Percentiles rank a stretch among this genome's conserved stretches.
These are phyloP conservation scores for Triplophysa rosa DNA, from an alignment of 2,113 vertebrate species.

Conservation along the genomic window DNA sequence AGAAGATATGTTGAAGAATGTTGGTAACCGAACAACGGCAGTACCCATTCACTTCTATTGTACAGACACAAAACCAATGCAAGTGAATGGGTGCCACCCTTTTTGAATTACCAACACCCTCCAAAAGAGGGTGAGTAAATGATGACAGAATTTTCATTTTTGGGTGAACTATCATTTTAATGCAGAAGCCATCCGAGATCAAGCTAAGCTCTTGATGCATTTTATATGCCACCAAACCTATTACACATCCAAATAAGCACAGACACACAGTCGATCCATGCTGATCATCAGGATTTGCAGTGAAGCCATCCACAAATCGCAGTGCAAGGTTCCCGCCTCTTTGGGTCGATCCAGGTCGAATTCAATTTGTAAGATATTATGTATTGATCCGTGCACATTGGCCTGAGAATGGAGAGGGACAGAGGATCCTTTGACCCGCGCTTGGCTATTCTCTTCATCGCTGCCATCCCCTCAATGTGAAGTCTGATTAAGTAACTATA, in stretches of 20 bases:
- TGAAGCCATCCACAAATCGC: conserved; percentile 67
- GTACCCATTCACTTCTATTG: no score
- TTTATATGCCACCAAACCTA: background rate
- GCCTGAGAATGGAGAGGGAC: conserved; percentile 59
- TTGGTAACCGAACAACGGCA: no score
- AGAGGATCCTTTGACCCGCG: conserved; percentile 68
- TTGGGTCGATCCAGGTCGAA: conserved; percentile 79
- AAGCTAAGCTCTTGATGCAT: no score
- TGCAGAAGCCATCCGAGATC: no score
- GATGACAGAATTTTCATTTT: no score
- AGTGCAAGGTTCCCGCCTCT: conserved; percentile 65
- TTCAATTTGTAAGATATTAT: conserved; percentile 85
- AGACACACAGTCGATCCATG: conserved; percentile 6
- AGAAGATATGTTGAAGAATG: no score
- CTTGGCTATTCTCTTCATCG: conserved; percentile 64
- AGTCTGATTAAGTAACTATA: conserved; percentile 9
- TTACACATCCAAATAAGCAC: conserved; percentile 1
- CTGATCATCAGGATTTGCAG: conserved; percentile 76
- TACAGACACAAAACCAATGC: no score
- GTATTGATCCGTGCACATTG: conserved; percentile 72
- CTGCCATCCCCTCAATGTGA: conserved; percentile 42
- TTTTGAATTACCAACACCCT: no score
- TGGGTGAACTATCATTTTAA: no score
- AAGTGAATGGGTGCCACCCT: no score
- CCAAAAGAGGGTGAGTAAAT: no score